Conservation (phyloP, 2,797 vertebrate species). For the Rhyacichthys aspro region DNA sequence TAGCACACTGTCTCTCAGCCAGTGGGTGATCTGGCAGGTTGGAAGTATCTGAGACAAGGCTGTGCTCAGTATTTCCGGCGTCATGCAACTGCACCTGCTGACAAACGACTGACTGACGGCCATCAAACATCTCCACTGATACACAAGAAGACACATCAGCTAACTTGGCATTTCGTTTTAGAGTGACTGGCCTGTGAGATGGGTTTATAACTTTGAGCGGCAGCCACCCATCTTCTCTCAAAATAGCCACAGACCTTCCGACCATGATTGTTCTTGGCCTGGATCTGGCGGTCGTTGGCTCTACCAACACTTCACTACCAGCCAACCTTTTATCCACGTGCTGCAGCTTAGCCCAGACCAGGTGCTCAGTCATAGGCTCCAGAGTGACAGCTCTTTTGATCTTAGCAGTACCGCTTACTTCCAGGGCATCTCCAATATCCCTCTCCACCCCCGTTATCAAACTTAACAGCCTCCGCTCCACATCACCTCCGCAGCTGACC, state of each 20-base stretch:
- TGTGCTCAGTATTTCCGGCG: no score
- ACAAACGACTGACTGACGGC: no score
- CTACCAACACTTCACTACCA: slow-evolving; percentile 1
- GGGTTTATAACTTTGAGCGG: no score
- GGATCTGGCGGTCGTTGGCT: no score
- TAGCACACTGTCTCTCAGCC: no score
- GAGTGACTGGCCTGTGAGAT: no score
- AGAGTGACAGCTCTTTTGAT: slow-evolving; percentile 26
- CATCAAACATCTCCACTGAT: slow-evolving; percentile 18
- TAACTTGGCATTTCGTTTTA: slow-evolving; percentile 26
- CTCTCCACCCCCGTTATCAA: slow-evolving; percentile 5
- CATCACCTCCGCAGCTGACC: not conserved
- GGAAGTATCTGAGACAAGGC: no score
- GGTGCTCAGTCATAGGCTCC: slow-evolving; percentile 26
- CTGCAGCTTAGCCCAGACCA: slow-evolving; percentile 29
- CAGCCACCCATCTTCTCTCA: slow-evolving; percentile 20
- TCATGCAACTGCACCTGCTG: no score
- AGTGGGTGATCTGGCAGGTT: no score
- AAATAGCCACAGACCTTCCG: slow-evolving; percentile 5
- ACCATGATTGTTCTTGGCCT: no score
- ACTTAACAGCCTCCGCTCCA: not conserved
- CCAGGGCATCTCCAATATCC: not conserved
- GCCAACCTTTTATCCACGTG: no score
- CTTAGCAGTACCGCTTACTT: no score
- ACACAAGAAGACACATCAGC: slow-evolving; percentile 25